Conservation (phyloP, 1,140 invertebrate species). For the Choristoneura fumiferana region DNA sequence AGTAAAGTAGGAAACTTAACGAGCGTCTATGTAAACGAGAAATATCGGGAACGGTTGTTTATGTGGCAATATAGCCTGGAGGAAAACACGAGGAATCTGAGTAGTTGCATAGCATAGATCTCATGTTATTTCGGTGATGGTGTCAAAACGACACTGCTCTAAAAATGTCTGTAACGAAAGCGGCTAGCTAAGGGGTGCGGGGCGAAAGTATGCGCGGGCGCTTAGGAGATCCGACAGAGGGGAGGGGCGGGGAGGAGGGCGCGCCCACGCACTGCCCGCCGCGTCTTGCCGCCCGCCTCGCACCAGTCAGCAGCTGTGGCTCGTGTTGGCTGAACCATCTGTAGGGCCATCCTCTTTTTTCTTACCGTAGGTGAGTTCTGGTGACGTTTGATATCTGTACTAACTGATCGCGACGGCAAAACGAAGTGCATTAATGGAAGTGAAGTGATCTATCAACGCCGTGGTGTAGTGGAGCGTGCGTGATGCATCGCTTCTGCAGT, state of each 20-base stretch:
- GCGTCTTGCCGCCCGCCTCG: constrained; percentile 66
- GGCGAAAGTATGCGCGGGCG: constrained; percentile 23
- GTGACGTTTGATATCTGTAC: constrained; percentile 49
- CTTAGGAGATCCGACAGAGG: constrained; percentile 23
- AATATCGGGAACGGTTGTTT: no score
- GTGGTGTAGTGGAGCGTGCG: constrained; percentile 23
- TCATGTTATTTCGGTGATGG: constrained; percentile 72
- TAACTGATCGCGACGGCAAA: constrained; percentile 33
- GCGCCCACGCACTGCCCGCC: constrained; percentile 66
- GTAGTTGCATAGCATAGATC: constrained; percentile 40
- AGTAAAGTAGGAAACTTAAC: no score
- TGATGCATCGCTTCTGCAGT: constrained; percentile 36
- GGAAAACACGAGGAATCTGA: constrained; percentile 43
- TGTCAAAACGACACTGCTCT: constrained; percentile 75
- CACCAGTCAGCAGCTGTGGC: constrained; percentile 75
- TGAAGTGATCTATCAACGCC: constrained; percentile 56
- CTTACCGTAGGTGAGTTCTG: constrained; percentile 73
- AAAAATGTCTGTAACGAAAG: constrained; percentile 63
- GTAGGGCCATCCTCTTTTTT: constrained; percentile 72
- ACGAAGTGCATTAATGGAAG: constrained; percentile 31
- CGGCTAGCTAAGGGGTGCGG: constrained; percentile 25
- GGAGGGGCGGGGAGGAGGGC: constrained; percentile 30
- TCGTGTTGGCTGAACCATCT: constrained; percentile 77
- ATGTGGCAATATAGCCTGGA: background rate
- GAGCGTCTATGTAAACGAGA: no score